Base-by-base conservation (phyloP, 2,113 vertebrate species). In the Mastomys coucha region DNA sequence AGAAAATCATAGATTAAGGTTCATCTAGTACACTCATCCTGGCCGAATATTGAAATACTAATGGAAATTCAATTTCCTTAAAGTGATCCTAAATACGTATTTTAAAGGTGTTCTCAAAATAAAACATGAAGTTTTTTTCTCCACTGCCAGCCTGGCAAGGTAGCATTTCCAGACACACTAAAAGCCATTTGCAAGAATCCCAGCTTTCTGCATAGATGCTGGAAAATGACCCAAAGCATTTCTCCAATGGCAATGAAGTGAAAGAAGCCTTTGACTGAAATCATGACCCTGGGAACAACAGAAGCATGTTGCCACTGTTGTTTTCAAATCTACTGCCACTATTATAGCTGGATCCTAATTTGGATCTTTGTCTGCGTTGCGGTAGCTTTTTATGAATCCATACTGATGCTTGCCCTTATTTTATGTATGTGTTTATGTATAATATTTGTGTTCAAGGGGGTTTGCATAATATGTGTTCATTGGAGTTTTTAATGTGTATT, bases 31-130 rank as follows among this genome's bases (percentile, higher is more conserved):
- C 24, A 13, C 53, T 60, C 16, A 31, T 56, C 12, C 72, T 72
- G 9, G 8, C 24, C 82, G 45, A 95, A 26, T 33, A 69, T 26
- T 77, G 28, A 97, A 97, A 82, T 86, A 42, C 22, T 89, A 89
- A 78, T n/a, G 65, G n/a, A 24, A 90, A 92, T 82, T 69, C 33
- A 92, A 88, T 24, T 49, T 91, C 28, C 56, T 88, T 63, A 80
- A 80, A 93, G 42, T 86, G 14, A 89, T 77, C 10, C 19, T 56
- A 95, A 89, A 49, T 76, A 39, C 65, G 42, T 9, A 95, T 72
- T 95, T 9, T 17, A 70, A n/a, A 53, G 14, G 7, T 51, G 11
- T n/a, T 88, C 53, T 53, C 17, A n/a, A 51, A 17, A n/a, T 51
- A 70, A 53, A 69, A 88, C 28, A 51, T 36, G 28, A 88, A 16